Percentiles rank a stretch among this genome's conserved stretches.
phyloP scores from a whole-genome alignment of 1,140 invertebrate genomes.

The Sinella curviseta region DNA sequence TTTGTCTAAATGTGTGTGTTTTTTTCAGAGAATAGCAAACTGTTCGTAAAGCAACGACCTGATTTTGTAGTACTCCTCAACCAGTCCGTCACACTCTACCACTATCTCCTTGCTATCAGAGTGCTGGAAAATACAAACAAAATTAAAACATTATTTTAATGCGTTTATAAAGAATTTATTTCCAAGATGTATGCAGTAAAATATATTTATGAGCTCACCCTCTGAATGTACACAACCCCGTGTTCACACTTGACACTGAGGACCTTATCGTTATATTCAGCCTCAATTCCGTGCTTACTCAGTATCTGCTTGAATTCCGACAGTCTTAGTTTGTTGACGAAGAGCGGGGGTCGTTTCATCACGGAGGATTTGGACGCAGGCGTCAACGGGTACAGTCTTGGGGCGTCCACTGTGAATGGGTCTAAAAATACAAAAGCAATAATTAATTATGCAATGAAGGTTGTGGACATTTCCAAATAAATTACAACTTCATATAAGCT shows the following conservation, averaged over 20 bases:
- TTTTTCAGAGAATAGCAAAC: slow-evolving; percentile 79
- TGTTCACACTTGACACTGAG: slow-evolving; percentile 82
- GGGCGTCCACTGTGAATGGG: too few relatives aligned
- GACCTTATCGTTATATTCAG: slow-evolving; percentile 90
- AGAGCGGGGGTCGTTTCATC: slow-evolving; percentile 64
- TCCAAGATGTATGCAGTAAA: background rate
- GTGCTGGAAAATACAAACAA: slow-evolving; percentile 55
- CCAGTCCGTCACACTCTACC: slow-evolving; percentile 86
- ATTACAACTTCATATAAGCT: background rate
- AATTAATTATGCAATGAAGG: slow-evolving; percentile 27
- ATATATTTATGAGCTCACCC: slow-evolving; percentile 61
- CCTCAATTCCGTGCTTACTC: slow-evolving; percentile 77
- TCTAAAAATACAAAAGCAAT: background rate
- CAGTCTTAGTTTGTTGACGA: slow-evolving; percentile 91
- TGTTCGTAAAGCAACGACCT: slow-evolving; percentile 91
- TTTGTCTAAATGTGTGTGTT: background rate
- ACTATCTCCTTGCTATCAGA: slow-evolving; percentile 88
- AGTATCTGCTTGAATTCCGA: slow-evolving; percentile 93
- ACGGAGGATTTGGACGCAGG: background rate
- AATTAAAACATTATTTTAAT: background rate
- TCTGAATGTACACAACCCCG: slow-evolving; percentile 81
- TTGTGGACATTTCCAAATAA: slow-evolving; percentile 4
- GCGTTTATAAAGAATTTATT: background rate
- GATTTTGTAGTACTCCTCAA: slow-evolving; percentile 92
- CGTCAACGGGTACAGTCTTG: background rate